These are phyloP conservation scores for Trichechus manatus DNA, from an alignment of 2,113 vertebrate species.

Conservation along the genomic window DNA sequence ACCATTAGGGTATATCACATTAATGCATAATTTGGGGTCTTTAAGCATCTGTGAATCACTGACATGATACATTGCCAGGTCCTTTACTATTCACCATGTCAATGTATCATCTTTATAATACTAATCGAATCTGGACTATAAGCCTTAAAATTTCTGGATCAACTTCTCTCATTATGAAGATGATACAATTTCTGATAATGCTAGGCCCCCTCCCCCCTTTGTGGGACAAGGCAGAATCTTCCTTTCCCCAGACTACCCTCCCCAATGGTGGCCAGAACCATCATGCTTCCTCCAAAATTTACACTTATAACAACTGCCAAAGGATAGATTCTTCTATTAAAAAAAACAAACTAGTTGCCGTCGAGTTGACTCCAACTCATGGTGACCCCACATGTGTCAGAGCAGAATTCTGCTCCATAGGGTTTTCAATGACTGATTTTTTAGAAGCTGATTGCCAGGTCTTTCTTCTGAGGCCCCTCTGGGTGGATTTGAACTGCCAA, in stretches of 20 bases:
- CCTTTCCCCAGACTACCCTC: neutral
- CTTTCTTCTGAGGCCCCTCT: neutral
- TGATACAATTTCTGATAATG: neutral
- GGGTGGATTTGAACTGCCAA: neutral
- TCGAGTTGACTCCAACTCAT: neutral
- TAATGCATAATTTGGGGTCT: conserved; percentile 72
- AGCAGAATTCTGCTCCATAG: neutral
- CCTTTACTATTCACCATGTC: conserved; percentile 44
- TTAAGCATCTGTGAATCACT: conserved; percentile 78
- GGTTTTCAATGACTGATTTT: neutral
- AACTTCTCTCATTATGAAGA: conserved; percentile 9
- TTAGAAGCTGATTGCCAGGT: neutral
- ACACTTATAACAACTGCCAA: neutral
- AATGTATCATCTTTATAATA: conserved; percentile 41
- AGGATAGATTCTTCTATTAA: neutral
- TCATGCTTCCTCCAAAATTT: neutral
- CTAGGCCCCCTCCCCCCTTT: neutral
- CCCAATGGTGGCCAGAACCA: no score
- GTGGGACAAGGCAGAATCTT: neutral
- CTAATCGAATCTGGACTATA: conserved; percentile 9
- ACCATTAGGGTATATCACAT: conserved; percentile 65
- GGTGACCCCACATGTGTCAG: neutral
- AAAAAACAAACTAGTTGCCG: neutral
- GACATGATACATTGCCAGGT: conserved; percentile 47
- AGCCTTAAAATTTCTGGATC: conserved; percentile 27